Percentiles rank a stretch among this genome's conserved stretches.
These are phyloP conservation scores for Cylas formicarius DNA, from an alignment of 1,140 invertebrate genomes.

Conservation along the genomic window DNA sequence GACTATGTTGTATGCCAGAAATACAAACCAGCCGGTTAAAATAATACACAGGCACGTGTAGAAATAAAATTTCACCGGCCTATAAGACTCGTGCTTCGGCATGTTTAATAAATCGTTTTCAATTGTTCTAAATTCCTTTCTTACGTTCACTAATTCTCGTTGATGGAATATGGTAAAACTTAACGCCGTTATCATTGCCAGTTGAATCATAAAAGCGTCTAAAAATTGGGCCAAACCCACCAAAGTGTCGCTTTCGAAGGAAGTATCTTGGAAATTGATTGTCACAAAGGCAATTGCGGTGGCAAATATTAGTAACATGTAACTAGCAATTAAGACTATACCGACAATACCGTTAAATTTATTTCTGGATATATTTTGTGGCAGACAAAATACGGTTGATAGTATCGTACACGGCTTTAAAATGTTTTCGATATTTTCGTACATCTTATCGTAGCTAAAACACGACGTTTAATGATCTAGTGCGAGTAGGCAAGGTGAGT, in stretches of 20 bases:
- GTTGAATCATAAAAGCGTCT: neutral
- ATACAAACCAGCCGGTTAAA: neutral
- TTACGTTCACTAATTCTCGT: neutral
- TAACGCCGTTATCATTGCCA: neutral
- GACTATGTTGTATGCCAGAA: neutral
- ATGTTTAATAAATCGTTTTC: neutral
- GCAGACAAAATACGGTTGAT: neutral
- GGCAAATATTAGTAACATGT: neutral
- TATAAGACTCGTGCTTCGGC: neutral
- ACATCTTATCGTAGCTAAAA: too few relatives aligned
- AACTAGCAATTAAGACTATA: neutral
- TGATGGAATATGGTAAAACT: neutral
- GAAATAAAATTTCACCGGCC: neutral
- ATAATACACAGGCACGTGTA: neutral
- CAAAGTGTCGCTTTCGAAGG: slow-evolving; percentile 1
- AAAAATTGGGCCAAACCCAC: neutral
- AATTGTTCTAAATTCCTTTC: neutral
- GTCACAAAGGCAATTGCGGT: neutral
- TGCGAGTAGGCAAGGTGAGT: too few relatives aligned
- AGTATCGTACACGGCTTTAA: neutral
- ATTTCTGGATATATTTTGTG: neutral
- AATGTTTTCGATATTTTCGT: neutral
- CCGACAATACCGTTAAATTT: neutral
- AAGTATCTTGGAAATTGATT: neutral
- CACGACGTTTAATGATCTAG: too few relatives aligned